These are phyloP conservation scores for Macrophya alboannulata DNA, from an alignment of 2,888 invertebrate species.

Conservation along the genomic window DNA sequence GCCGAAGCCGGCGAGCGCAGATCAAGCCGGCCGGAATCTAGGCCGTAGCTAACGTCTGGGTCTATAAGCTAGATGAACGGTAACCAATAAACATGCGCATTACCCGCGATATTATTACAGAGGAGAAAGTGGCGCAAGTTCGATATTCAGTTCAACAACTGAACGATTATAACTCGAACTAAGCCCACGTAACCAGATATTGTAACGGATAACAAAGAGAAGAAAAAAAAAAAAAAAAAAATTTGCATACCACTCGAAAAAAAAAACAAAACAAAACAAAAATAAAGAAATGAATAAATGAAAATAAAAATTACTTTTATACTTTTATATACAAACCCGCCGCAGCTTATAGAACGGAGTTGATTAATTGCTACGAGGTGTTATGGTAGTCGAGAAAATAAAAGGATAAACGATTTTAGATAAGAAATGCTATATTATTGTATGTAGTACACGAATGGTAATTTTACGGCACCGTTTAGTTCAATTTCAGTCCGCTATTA, in stretches of 20 bases:
- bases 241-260: not conserved
- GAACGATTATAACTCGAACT: not conserved
- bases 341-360: no score
- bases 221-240: not conserved
- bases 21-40: not conserved
- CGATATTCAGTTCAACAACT: constrained; percentile 53
- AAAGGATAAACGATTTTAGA: not conserved
- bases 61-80: constrained; percentile 47
- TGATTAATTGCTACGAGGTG: not conserved
- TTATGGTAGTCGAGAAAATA: not conserved
- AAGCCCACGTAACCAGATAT: constrained; percentile 6
- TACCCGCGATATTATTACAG: constrained; percentile 43
- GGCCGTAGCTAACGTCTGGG: constrained; percentile 12
- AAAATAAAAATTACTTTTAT: not conserved
- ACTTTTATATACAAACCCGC: not conserved
- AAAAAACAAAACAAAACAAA: no score
- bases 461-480: not conserved
- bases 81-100: constrained; percentile 54
- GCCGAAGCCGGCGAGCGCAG: constrained; percentile 15
- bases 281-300: no score
- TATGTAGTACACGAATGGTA: not conserved
- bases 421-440: not conserved
- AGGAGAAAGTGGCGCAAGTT: constrained; percentile 56
- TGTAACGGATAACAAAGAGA: not conserved
- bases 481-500: not conserved